Conservation (phyloP, 2,888 invertebrate species). For the Rhagophthalmus giganteus region DNA sequence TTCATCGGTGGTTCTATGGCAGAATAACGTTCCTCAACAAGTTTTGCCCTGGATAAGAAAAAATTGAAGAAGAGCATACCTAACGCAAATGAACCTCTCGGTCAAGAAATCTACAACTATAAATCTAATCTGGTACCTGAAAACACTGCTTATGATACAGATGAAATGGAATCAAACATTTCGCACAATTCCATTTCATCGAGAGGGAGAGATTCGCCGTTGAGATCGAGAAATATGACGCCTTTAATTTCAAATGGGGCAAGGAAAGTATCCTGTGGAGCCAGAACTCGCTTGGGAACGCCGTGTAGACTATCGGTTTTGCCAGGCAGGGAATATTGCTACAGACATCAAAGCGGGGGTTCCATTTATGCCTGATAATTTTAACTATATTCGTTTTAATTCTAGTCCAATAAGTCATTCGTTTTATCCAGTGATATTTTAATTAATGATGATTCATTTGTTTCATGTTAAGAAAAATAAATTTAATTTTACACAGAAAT, state of each 20-base stretch:
- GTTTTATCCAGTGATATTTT: too few relatives aligned
- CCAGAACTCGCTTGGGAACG: conserved; percentile 50
- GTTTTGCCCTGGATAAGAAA: conserved; percentile 20
- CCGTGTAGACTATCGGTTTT: conserved; percentile 48
- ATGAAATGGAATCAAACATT: conserved; percentile 20
- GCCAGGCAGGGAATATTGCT: conserved; percentile 50
- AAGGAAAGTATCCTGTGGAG: conserved; percentile 43
- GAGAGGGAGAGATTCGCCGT: conserved; percentile 41
- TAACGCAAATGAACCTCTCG: conserved; percentile 23
- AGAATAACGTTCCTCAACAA: conserved; percentile 8
- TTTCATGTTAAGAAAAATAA: too few relatives aligned
- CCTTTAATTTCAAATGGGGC: conserved; percentile 43
- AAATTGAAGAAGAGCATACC: too few relatives aligned
- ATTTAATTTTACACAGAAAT: too few relatives aligned
- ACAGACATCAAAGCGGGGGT: conserved; percentile 51
- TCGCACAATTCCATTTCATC: conserved; percentile 36
- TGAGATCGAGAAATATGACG: conserved; percentile 49
- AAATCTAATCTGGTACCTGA: conserved; percentile 3
- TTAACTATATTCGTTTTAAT: too few relatives aligned
- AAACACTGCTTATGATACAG: conserved; percentile 5
- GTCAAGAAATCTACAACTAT: conserved; percentile 12
- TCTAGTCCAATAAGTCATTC: too few relatives aligned
- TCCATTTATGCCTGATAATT: conserved; percentile 40
- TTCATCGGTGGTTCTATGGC: conserved; percentile 12
- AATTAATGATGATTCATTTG: too few relatives aligned